phyloP scores from a whole-genome alignment of 2,797 vertebrate genomes.

The Enteromius afrohamiltoni region DNA sequence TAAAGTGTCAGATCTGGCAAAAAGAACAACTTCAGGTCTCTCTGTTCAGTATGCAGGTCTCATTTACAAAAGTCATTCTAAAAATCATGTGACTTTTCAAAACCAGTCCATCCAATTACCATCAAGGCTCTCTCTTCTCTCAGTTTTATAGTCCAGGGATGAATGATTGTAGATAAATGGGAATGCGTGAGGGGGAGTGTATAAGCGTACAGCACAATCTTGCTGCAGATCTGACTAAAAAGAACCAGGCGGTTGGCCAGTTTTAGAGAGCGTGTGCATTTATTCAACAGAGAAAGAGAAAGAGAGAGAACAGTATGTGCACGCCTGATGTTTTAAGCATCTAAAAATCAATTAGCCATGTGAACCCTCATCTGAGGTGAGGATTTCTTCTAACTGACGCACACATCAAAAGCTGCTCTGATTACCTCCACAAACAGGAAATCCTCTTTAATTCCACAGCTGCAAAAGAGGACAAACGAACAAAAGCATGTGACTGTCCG shows the following conservation, averaged over 20 bases:
- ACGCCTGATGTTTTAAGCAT: constrained; percentile 8
- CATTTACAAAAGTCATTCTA: neutral
- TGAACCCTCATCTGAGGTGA: constrained; percentile 5
- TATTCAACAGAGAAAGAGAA: constrained; percentile 4
- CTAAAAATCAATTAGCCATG: constrained; percentile 23
- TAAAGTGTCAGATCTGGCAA: neutral
- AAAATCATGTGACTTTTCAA: neutral
- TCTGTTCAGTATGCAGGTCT: neutral
- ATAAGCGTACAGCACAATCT: neutral
- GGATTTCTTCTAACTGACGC: neutral
- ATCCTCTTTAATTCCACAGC: constrained; percentile 27
- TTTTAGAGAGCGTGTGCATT: neutral
- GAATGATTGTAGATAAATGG: neutral
- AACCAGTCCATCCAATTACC: neutral
- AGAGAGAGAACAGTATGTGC: constrained; percentile 4
- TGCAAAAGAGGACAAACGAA: constrained; percentile 19
- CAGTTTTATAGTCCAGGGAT: neutral
- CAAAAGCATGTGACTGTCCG: neutral
- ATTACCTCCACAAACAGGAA: constrained; percentile 29
- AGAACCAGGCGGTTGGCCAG: neutral
- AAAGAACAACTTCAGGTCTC: neutral
- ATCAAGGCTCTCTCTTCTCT: neutral
- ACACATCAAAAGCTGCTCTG: constrained; percentile 8
- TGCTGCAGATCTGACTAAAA: constrained; percentile 10
- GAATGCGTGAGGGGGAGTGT: neutral